These are phyloP conservation scores for Cynaeus angustus DNA, from an alignment of 2,888 invertebrate genomes.

Conservation along the genomic window DNA sequence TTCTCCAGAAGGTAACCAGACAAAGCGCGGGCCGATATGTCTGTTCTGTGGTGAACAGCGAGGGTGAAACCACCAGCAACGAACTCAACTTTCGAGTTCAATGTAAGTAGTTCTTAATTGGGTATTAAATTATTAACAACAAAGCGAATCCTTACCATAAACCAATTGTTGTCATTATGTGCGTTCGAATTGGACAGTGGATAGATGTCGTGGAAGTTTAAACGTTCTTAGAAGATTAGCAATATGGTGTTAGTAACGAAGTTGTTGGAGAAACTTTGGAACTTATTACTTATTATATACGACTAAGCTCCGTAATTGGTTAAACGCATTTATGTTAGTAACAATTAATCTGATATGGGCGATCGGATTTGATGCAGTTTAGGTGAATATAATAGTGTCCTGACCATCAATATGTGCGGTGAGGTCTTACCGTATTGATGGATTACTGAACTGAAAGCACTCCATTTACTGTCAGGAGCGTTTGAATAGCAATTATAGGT, in stretches of 20 bases:
- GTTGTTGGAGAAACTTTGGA: conserved; percentile 10
- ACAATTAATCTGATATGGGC: conserved; percentile 28
- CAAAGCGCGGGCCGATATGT: conserved; percentile 90
- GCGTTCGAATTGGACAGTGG: conserved; percentile 14
- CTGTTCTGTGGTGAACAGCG: conserved; percentile 90
- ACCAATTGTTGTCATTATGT: conserved; percentile 15
- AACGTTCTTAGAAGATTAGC: conserved; percentile 28
- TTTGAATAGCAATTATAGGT: no score
- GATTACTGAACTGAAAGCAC: conserved; percentile 13
- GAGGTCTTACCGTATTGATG: conserved; percentile 24
- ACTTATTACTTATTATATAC: conserved; percentile 31
- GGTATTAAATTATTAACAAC: conserved; percentile 21
- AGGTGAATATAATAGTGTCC: conserved; percentile 22
- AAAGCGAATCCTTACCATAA: conserved; percentile 14
- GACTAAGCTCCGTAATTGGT: conserved; percentile 21
- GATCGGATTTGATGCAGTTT: conserved; percentile 24
- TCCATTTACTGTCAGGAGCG: not conserved
- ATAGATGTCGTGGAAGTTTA: conserved; percentile 18
- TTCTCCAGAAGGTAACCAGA: conserved; percentile 90
- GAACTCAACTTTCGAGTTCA: conserved; percentile 89
- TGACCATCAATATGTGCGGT: conserved; percentile 22
- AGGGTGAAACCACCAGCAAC: conserved; percentile 92
- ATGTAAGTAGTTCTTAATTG: conserved; percentile 79
- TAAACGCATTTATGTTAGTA: conserved; percentile 20
- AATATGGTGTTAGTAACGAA: conserved; percentile 14